Base-by-base conservation (phyloP, 1,140 invertebrate genomes). In the Bombus balteatus region DNA sequence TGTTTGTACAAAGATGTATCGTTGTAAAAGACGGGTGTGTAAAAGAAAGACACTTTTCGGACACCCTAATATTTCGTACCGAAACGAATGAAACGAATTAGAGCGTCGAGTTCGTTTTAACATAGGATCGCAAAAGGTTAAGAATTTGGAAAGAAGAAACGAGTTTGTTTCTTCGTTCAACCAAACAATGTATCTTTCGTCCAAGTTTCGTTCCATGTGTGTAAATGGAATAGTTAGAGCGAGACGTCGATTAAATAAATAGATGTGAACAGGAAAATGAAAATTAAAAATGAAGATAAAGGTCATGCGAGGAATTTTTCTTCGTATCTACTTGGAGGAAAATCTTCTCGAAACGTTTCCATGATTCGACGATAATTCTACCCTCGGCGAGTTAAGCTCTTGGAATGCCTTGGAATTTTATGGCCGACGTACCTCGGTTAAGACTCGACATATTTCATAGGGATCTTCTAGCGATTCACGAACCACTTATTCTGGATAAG, bases 401-500 rank as follows among this genome's bases (percentile, higher is more conserved):
- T 59, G 39, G n/a, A 76, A 88, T 59, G 59, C 65, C 68, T 66
- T 34, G 73, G 59, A 71, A 71, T 88, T 87, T 91, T 84, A 86
- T 53, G 59, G 28, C 28, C 59, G 28, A 62, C 28, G 59, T 62
- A 62, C 3, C 12, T n/a, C 59, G 28, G 28, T 62, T 62, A 62
- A 62, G 59, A 81, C 72, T 15, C 22, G 57, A 65, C 65, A 91
- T 89, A 83, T 86, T 81, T 84, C 83, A 82, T 68, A 39, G 62
- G 41, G 73, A 83, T 89, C 53, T 89, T 72, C 25, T 53, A 81
- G 18, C 18, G 62, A 22, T 83, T 43, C 66, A 28, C 8, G 83
- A 25, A 53, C 85, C 57, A 76, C 78, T 82, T 88, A 86, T 86
- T 86, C 73, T 3, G 70, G 89, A 87, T 86, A 85, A 89, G 78